Conservation (phyloP, 2,797 vertebrate species). For the Carapus acus region DNA sequence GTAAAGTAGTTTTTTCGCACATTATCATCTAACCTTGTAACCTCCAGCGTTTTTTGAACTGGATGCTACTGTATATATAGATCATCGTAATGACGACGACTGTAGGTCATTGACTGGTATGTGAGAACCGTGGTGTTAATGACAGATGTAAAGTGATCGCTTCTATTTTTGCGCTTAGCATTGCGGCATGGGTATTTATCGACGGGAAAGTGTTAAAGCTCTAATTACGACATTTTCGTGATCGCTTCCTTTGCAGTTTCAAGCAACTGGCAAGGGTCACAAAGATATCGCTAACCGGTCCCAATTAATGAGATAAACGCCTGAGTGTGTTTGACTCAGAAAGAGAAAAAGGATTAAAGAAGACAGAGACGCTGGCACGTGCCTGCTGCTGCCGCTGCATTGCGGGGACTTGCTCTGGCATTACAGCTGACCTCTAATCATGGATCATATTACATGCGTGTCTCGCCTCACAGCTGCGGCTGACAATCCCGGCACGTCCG, state of each 20-base stretch:
- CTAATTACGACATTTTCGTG: too few species aligned
- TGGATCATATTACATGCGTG: conserved; percentile 39
- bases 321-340: conserved; percentile 1
- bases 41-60: not conserved
- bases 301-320: conserved; percentile 6
- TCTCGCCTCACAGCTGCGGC: conserved; percentile 26
- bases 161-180: not conserved
- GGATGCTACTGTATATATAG: too few species aligned
- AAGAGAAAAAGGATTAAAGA: too few species aligned
- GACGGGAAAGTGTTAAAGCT: too few species aligned
- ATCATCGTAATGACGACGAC: not conserved
- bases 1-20: not conserved
- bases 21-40: conserved; percentile 19
- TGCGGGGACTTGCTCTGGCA: conserved; percentile 19
- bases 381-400: conserved; percentile 5
- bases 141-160: conserved; percentile 6
- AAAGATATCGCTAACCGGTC: too few species aligned
- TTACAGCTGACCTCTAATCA: conserved; percentile 35
- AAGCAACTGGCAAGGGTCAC: not conserved
- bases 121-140: conserved; percentile 12
- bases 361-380: too few species aligned
- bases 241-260: not conserved
- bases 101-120: not conserved
- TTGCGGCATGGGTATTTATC: not conserved
- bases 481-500: conserved; percentile 37